These are phyloP conservation scores for Tetragonisca angustula DNA, from an alignment of 2,888 invertebrate genomes.

Conservation along the genomic window DNA sequence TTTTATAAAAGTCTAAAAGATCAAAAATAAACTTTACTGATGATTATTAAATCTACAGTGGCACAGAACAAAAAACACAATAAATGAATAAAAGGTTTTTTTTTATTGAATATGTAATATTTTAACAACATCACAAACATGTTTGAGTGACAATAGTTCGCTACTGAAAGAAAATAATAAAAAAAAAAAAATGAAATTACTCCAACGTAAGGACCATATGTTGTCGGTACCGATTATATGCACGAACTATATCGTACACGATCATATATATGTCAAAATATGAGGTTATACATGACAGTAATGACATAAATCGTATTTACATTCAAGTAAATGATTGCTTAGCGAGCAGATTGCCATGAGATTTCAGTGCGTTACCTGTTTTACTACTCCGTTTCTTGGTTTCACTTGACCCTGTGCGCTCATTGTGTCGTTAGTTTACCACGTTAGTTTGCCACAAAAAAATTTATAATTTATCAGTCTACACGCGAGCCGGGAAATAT, in stretches of 20 bases:
- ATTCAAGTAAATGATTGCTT: not conserved
- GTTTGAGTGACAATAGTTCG: not conserved
- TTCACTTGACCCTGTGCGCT: slow-evolving; percentile 83
- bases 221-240: slow-evolving; percentile 44
- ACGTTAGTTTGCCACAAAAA: slow-evolving; percentile 33
- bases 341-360: not conserved
- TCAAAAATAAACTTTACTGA: slow-evolving; percentile 15
- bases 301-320: slow-evolving; percentile 16
- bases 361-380: slow-evolving; percentile 85
- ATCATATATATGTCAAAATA: slow-evolving; percentile 35
- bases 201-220: slow-evolving; percentile 62
- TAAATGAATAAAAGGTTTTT: slow-evolving; percentile 7
- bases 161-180: not conserved
- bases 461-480: slow-evolving; percentile 44
- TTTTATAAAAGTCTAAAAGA: slow-evolving; percentile 56
- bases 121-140: no score
- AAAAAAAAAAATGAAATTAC: slow-evolving; percentile 39
- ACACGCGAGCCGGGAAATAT: slow-evolving; percentile 1
- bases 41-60: not conserved
- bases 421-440: slow-evolving; percentile 61
- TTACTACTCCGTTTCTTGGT: slow-evolving; percentile 85
- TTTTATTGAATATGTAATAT: not conserved
- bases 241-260: slow-evolving; percentile 30
- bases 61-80: not conserved
- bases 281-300: slow-evolving; percentile 52